Base-by-base conservation (phyloP, 2,888 invertebrate genomes). In the Luffia ferchaultella region DNA sequence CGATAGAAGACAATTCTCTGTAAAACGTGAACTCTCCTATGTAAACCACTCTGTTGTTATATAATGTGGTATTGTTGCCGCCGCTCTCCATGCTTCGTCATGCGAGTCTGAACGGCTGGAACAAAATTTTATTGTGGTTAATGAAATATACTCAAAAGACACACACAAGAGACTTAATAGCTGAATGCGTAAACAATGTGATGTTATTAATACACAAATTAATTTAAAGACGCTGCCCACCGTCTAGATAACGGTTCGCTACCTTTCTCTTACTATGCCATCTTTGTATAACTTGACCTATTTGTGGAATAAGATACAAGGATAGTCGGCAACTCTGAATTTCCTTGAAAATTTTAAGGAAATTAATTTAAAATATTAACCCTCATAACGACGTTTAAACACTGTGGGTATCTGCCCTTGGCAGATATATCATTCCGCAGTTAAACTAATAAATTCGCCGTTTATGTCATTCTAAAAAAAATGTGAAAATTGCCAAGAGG, bases 31-130 rank as follows among this genome's bases (percentile, higher is more conserved):
- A 58, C 45, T 75, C 72, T 44, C 60, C 69, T 12, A 66, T 58
- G 52, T 62, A 63, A n/a, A 70, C 53, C 40, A 61, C 52, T 18
- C 61, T 62, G 50, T 64, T 61, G 46, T 78, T 70, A 78, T 68
- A 76, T 75, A 63, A 80, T 76, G 68, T 77, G 77, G 70, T 77
- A 76, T 68, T 79, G 79, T 72, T 79, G 78, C 64, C 78, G 67
- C 52, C 68, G 68, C 59, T 73, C 61, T 62, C 80, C 80, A 80
- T 80, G 76, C 75, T 80, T 79, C 67, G 75, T 73, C 78, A 78
- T 78, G 59, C 76, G 77, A 64, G 52, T 30, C 30, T 30, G 3
- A 30, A 7, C 30, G 30, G 30, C 30, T 30, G 30, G 3, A 30
- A 30, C 30, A 30, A 30, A 12, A 30, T 7, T 30, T 30, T 12